phyloP scores from a whole-genome alignment of 2,797 vertebrate species.

The Heterohyrax brucei region DNA sequence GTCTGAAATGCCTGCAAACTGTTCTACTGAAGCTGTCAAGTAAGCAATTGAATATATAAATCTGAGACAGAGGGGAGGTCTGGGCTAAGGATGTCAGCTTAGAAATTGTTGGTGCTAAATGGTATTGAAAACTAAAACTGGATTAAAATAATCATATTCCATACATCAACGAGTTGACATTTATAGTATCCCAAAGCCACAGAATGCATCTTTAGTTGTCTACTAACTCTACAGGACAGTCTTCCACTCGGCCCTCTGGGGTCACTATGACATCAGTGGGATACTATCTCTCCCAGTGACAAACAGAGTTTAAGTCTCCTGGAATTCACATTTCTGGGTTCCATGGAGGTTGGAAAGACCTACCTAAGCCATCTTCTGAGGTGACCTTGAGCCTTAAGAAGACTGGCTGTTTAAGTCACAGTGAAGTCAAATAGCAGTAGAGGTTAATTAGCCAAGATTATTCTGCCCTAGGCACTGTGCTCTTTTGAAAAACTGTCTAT shows the following conservation, averaged over 20 bases:
- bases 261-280: too few species aligned
- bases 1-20: neutral
- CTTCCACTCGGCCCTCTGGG: too few species aligned
- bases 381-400: too few species aligned
- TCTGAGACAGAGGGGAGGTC: neutral
- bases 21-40: neutral
- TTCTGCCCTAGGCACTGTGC: too few species aligned
- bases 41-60: neutral
- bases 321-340: too few species aligned
- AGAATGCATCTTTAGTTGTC: neutral
- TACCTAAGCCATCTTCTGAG: too few species aligned
- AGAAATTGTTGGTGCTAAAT: neutral
- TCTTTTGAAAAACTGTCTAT: too few species aligned
- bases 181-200: neutral
- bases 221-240: neutral
- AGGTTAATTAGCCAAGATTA: too few species aligned
- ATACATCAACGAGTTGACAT: neutral
- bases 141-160: neutral
- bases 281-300: neutral
- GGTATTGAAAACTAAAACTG: neutral
- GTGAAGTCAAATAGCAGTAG: too few species aligned
- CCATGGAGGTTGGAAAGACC: too few species aligned
- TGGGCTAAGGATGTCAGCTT: neutral
- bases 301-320: too few species aligned
- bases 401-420: too few species aligned